Evolutionary conservation across 1,140 invertebrate species (phyloP), one percentile per base, ranked within the genome.

Genomic region (Adoxophyes honmai): DNA sequence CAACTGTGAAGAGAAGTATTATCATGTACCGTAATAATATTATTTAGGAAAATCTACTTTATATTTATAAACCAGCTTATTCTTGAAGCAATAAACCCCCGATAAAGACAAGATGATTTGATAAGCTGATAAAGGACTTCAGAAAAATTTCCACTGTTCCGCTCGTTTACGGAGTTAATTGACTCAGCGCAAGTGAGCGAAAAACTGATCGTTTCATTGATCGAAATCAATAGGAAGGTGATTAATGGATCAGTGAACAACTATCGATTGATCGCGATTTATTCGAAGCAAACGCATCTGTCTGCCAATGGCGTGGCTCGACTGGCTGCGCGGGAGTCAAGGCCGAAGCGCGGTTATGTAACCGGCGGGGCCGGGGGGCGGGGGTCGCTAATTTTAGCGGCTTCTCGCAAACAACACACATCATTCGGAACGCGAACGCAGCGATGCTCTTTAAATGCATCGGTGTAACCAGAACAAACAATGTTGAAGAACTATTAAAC

Each of bases 271-370:
- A 48, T 48, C 21, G 21, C 42, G n/a, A 28, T 48, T 48, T 48
- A 28, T 48, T 36, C 7, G 42, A 48, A 48, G 16, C 13, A 48
- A 66, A 67, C 61, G 70, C 60, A 72, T 75, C 66, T 55, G 62
- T 68, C 60, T 70, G 71, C 70, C 68, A 79, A 72, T 78, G 70
- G 73, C 66, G 66, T 64, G 58, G 52, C 64, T 61, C 64, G 64
- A 63, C 62, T 63, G 69, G 63, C 76, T 73, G 83, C 85, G 85
- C 85, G 79, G 85, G 85, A 88, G 83, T 88, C 85, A 88, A 88
- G 85, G 85, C 83, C 83, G 75, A 57, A 78, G 71, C 73, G 81
- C 72, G 74, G 68, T 88, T 88, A 88, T 79, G 62, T 86, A 88
- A 88, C 70, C 56, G 63, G 52, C 35, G 55, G 13, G 66, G 21